phyloP scores from a whole-genome alignment of 2,888 invertebrate species.

The Pyrrhosoma nymphula region DNA sequence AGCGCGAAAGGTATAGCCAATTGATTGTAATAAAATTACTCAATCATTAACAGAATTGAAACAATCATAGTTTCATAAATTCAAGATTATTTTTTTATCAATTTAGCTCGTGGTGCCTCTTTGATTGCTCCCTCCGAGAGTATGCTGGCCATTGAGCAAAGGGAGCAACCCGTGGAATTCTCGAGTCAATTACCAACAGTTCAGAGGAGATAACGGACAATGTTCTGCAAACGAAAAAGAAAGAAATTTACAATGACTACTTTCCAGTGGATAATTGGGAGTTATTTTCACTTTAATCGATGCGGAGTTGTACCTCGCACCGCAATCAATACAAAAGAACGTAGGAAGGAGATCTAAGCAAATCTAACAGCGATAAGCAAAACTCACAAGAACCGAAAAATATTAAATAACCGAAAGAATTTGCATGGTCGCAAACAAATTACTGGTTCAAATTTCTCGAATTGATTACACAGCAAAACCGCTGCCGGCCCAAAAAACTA shows the following conservation, averaged over 20 bases:
- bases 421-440: neutral
- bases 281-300: neutral
- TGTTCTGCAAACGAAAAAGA: neutral
- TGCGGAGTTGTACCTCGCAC: neutral
- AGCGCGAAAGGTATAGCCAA: too few relatives aligned
- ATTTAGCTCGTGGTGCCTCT: too few relatives aligned
- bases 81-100: too few relatives aligned
- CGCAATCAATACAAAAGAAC: neutral
- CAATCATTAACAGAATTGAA: too few relatives aligned
- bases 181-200: neutral
- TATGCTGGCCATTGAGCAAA: too few relatives aligned
- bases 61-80: too few relatives aligned
- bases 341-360: neutral
- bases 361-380: neutral
- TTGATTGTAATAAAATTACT: too few relatives aligned
- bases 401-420: neutral
- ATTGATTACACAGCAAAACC: neutral
- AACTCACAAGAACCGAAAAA: neutral
- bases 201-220: neutral
- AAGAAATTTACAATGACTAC: neutral
- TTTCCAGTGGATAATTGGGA: neutral
- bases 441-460: neutral
- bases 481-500: neutral
- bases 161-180: too few relatives aligned
- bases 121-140: too few relatives aligned